Base-by-base conservation (phyloP, 2,113 vertebrate species). In the Malurus cyaneus region DNA sequence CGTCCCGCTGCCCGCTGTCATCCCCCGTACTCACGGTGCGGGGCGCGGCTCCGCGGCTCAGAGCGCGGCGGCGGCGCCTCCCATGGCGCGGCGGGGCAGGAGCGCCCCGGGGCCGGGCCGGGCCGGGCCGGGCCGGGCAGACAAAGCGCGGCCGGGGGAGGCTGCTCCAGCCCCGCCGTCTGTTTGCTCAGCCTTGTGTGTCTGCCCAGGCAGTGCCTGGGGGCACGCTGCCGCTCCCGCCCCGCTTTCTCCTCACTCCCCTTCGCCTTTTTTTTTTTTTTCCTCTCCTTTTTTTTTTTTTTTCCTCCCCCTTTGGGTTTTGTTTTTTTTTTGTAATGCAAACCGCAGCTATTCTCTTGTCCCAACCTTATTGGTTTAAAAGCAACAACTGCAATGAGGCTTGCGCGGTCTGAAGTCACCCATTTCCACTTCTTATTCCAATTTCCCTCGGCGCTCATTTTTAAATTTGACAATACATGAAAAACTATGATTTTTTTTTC, bases 121-220 rank as follows among this genome's bases (percentile, higher is more conserved):
- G 54, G 39, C 29, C n/a, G n/a, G 61, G 97, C 49, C 67, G 66
- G 34, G 73, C 64, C 7, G 91, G 70, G 82, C 95, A 98, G 98
- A 99, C 98, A 99, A 99, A 99, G 98, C 97, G 96, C 82, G 59
- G 98, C 97, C 96, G 83, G 94, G 96, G 96, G 95, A 97, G 95
- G 97, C 97, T 83, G 94, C 96, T 44, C 83, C 97, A 98, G 97
- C 97, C 95, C 96, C 36, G 93, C 97, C 96, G 94, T 96, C 97
- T 97, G 97, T 97, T 36, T 36, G 36, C 96, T 97, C 97, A 97
- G 98, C 98, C 98, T 93, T 36, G 97, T 96, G 97, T 96, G 97
- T 97, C 97, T 95, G 98, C 98, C 97, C 97, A 96, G 94, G 36
- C 79, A 96, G 14, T 36, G 98, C 98, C 98, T 36, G 36, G 95